phyloP scores from a whole-genome alignment of 2,113 vertebrate genomes.

The Vombatus ursinus region DNA sequence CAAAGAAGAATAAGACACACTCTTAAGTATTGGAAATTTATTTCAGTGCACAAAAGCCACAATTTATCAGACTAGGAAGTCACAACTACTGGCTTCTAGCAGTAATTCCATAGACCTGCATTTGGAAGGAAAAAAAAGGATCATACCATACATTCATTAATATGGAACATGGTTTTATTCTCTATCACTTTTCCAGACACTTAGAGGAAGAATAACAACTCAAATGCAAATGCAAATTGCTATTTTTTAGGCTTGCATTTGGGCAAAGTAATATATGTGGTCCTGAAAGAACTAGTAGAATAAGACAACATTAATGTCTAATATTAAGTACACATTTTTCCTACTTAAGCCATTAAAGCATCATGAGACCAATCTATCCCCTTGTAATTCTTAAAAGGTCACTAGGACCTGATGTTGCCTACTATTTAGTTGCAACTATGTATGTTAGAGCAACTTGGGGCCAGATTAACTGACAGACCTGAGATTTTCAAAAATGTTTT shows the following conservation, averaged over 20 bases:
- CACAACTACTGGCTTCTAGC: neutral
- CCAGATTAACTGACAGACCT: neutral
- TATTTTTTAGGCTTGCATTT: neutral
- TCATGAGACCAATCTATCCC: neutral
- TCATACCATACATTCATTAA: neutral
- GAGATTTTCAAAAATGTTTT: neutral
- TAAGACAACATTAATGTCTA: neutral
- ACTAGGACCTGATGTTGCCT: neutral
- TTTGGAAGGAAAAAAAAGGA: accelerated
- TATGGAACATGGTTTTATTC: neutral
- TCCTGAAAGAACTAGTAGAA: neutral
- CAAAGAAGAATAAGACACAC: neutral
- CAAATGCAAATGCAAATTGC: neutral
- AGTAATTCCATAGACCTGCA: neutral
- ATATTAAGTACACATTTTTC: accelerated
- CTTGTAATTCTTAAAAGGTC: neutral
- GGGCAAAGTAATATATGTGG: neutral
- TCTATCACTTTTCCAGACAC: neutral
- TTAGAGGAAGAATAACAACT: neutral
- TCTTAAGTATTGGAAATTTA: neutral
- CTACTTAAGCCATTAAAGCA: neutral
- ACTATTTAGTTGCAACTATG: neutral
- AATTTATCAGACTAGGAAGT: neutral
- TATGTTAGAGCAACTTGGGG: neutral
- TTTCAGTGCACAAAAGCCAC: neutral